Evolutionary conservation across 2,797 vertebrate species (phyloP).

Genomic region (Eupleurogrammus muticus): DNA sequence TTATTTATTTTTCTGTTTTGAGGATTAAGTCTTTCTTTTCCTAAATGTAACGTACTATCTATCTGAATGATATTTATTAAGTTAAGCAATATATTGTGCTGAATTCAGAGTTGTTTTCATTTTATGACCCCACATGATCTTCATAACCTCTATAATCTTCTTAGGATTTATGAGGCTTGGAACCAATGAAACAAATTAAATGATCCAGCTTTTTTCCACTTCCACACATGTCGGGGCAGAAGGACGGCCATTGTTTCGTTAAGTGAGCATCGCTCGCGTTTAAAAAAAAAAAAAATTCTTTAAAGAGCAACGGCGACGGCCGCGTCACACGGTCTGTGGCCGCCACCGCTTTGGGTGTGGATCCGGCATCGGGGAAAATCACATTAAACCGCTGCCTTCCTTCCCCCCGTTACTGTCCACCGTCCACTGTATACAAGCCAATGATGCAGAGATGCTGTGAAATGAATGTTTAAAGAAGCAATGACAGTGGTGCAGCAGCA

Average conservation of each 20-base stretch:
- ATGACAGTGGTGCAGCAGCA: constrained; percentile 48
- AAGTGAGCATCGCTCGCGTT: constrained; percentile 21
- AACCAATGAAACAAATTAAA: constrained; percentile 60
- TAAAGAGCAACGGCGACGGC: constrained; percentile 9
- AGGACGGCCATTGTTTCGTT: constrained; percentile 20
- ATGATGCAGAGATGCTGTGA: constrained; percentile 39
- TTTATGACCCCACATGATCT: constrained; percentile 60
- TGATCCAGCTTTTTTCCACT: constrained; percentile 37
- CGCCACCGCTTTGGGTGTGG: constrained; percentile 21
- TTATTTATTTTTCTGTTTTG: not conserved
- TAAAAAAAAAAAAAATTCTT: too few relatives aligned
- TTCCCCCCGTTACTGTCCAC: constrained; percentile 22
- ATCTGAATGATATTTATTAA: constrained; percentile 6
- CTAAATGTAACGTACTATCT: not conserved
- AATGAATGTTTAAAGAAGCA: constrained; percentile 53
- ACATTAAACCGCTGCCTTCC: constrained; percentile 29
- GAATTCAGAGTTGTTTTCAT: constrained; percentile 45
- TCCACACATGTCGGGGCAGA: constrained; percentile 25
- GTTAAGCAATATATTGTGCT: constrained; percentile 28
- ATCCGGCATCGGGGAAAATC: constrained; percentile 31
- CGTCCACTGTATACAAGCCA: constrained; percentile 38
- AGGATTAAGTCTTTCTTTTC: constrained; percentile 5
- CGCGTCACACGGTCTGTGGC: not conserved
- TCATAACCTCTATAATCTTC: constrained; percentile 61
- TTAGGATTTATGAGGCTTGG: constrained; percentile 63